Conservation (phyloP, 2,888 invertebrate species). For the Andrena bucephala region DNA sequence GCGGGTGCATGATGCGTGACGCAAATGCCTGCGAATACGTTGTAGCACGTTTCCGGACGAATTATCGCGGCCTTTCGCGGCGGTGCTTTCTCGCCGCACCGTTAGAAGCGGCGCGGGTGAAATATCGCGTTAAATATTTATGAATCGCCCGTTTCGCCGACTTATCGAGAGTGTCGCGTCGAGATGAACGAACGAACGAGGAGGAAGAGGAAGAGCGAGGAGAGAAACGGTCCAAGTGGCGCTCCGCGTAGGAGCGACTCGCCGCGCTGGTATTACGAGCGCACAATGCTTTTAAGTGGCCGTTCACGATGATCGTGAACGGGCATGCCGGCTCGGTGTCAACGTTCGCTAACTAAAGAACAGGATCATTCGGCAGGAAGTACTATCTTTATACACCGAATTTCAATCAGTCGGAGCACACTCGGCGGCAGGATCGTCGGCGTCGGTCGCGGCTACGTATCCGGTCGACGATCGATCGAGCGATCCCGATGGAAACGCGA, state of each 20-base stretch:
- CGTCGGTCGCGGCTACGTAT: slow-evolving; percentile 46
- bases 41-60: slow-evolving; percentile 50
- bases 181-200: background rate
- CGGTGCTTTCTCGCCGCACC: slow-evolving; percentile 48
- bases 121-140: slow-evolving; percentile 43
- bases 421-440: too few relatives aligned
- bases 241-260: slow-evolving; percentile 12
- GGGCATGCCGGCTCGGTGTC: slow-evolving; percentile 59
- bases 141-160: slow-evolving; percentile 16
- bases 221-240: background rate
- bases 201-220: background rate
- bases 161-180: slow-evolving; percentile 19
- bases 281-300: slow-evolving; percentile 53
- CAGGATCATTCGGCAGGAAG: slow-evolving; percentile 69
- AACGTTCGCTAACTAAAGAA: slow-evolving; percentile 71
- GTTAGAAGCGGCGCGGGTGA: slow-evolving; percentile 34
- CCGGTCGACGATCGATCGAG: slow-evolving; percentile 36
- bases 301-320: slow-evolving; percentile 25
- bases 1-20: slow-evolving; percentile 48
- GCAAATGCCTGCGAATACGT: slow-evolving; percentile 41
- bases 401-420: slow-evolving; percentile 20
- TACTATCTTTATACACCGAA: slow-evolving; percentile 70
- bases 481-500: slow-evolving; percentile 19
- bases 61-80: slow-evolving; percentile 40
- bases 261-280: background rate